Base-by-base conservation (phyloP, 1,140 invertebrate genomes). In the Conus ventricosus region DNA sequence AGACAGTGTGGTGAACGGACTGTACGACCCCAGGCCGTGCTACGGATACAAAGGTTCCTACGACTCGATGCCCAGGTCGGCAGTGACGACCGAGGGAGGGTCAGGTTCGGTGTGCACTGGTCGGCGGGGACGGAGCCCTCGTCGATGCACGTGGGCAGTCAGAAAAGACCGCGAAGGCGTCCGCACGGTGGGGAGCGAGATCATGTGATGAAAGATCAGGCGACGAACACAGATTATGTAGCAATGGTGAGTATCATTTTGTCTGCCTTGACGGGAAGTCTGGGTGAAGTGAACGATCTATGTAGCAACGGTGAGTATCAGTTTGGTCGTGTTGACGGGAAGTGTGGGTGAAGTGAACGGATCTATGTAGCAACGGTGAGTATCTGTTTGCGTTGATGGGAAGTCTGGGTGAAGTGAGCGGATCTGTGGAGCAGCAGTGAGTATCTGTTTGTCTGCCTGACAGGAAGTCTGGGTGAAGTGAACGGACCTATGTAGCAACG, bases 181-280 rank as follows among this genome's bases (percentile, higher is more conserved):
- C 87, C 86, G 8, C 89, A 90, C 81, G 81, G 86, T 78, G 89
- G 91, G 87, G 91, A 93, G 89, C 91, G 92, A 39, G 90, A 89
- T 4, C 76, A 60, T 8, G 54, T 25, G 63, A 78, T 82, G n/a
- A 85, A 78, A 78, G 94, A 95, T 92, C 93, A 95, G 87, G 93
- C 93, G 13, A 95, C 94, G 0, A 95, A 95, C 87, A 95, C 94
- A 82, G 94, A 95, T 88, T 94, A 57, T 93, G 93, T 87, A 95
- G 94, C 87, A 95, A 94, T 89, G 94, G 94, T 94, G 88, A 88
- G 93, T 91, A 8, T 53, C 55, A 1, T n/a, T 13, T 53, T 88
- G 27, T 63, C 17, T 10, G 55, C 13, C 6, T 57, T 57, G 6
- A 13, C 13, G 6, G 55, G 6, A 7, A 13, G 55, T 57, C 6